Conservation (phyloP, 2,113 vertebrate species). For the Echinops telfairi region DNA sequence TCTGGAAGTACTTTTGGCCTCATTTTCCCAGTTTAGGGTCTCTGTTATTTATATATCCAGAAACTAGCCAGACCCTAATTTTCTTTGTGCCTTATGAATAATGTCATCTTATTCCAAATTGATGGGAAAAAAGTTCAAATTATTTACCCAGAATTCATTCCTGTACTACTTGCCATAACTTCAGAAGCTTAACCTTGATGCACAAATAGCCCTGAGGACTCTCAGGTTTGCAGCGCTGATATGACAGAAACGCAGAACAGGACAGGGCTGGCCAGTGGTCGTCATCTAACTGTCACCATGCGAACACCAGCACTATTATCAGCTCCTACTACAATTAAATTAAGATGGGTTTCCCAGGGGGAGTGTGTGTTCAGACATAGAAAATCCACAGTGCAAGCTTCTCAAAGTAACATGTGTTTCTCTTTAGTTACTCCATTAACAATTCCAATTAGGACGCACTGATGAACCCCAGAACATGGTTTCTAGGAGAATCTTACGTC, state of each 20-base stretch:
- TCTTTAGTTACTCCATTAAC: conserved; percentile 54
- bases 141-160: neutral
- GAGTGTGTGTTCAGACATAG: neutral
- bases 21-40: neutral
- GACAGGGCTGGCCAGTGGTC: neutral
- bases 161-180: neutral
- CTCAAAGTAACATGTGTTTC: conserved; percentile 76
- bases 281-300: neutral
- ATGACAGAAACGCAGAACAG: neutral
- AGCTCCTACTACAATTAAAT: neutral
- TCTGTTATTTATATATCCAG: neutral
- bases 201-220: neutral
- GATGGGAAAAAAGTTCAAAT: conserved; percentile 12
- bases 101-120: conserved; percentile 13
- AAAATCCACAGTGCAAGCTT: conserved; percentile 53
- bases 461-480: conserved; percentile 71
- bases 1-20: neutral
- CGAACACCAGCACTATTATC: neutral
- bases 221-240: neutral
- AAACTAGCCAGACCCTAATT: neutral
- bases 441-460: conserved; percentile 69
- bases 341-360: conserved; percentile 65
- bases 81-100: neutral
- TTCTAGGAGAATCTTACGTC: conserved; percentile 66
- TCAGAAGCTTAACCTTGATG: neutral